These are phyloP conservation scores for Eretmochelys imbricata DNA, from an alignment of 2,113 vertebrate species.

Conservation along the genomic window DNA sequence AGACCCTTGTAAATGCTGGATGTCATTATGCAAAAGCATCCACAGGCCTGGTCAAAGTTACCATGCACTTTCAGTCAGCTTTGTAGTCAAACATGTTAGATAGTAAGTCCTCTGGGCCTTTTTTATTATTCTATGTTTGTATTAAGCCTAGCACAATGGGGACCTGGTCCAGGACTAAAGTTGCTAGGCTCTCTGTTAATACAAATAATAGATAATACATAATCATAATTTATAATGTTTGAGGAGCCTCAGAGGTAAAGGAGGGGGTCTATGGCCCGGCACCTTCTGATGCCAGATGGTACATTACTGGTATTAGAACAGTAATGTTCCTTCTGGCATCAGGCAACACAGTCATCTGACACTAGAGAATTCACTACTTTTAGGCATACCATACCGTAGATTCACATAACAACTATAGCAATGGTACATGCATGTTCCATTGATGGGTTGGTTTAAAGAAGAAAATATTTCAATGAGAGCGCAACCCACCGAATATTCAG, in stretches of 20 bases:
- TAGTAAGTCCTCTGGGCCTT: not conserved
- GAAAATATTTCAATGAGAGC: not conserved
- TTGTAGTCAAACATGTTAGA: not conserved
- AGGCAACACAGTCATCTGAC: not conserved
- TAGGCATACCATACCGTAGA: not conserved
- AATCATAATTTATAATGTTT: no score
- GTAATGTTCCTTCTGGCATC: not conserved
- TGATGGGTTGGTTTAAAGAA: not conserved
- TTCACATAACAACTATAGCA: not conserved
- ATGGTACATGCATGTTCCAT: not conserved
- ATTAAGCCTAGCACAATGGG: not conserved
- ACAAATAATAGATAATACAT: not conserved
- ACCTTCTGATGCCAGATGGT: not conserved
- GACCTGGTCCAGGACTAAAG: not conserved
- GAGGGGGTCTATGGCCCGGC: not conserved
- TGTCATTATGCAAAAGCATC: not conserved
- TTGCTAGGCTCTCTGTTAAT: not conserved
- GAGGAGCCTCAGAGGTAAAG: not conserved
- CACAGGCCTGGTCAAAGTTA: rapidly evolving
- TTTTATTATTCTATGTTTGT: not conserved
- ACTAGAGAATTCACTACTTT: not conserved
- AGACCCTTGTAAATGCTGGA: not conserved
- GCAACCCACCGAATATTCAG: not conserved
- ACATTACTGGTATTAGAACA: not conserved
- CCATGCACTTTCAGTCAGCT: rapidly evolving